Percentiles rank a stretch among this genome's conserved stretches.
These are phyloP conservation scores for Myripristis murdjan DNA, from an alignment of 2,797 vertebrate genomes.

Conservation along the genomic window DNA sequence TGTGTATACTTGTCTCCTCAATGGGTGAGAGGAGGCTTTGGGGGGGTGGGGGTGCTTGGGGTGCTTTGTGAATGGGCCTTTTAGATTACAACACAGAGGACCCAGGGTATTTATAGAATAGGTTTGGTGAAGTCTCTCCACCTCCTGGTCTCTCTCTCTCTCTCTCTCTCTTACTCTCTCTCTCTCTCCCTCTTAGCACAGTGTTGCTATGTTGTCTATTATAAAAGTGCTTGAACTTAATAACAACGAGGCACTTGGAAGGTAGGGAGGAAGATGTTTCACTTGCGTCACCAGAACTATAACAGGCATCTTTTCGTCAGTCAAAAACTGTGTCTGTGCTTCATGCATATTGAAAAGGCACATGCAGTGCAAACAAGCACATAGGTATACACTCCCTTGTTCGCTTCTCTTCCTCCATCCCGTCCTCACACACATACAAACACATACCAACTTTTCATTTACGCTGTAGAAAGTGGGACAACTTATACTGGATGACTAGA, in stretches of 20 bases:
- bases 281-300: neutral
- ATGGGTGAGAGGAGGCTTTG: neutral
- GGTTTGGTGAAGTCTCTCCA: neutral
- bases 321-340: neutral
- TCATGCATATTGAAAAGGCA: neutral
- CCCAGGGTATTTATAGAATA: neutral
- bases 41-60: too few relatives aligned
- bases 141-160: neutral
- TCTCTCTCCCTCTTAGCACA: too few relatives aligned
- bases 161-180: too few relatives aligned
- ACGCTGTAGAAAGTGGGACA: conserved; percentile 26
- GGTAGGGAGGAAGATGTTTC: neutral
- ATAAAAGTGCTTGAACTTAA: conserved; percentile 1
- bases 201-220: neutral
- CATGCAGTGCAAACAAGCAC: neutral
- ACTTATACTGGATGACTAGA: conserved; percentile 22
- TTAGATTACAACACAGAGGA: neutral
- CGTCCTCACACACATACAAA: neutral
- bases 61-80: conserved; percentile 1
- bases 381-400: neutral
- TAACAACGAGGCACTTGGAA: neutral
- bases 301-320: neutral
- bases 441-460: neutral
- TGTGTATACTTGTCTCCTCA: neutral
- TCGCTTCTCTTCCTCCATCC: conserved; percentile 2